A percentile compares a stretch with the other conserved stretches of the same genome.
phyloP scores from a whole-genome alignment of 2,797 vertebrate genomes.

The Eidolon dupreanum region DNA sequence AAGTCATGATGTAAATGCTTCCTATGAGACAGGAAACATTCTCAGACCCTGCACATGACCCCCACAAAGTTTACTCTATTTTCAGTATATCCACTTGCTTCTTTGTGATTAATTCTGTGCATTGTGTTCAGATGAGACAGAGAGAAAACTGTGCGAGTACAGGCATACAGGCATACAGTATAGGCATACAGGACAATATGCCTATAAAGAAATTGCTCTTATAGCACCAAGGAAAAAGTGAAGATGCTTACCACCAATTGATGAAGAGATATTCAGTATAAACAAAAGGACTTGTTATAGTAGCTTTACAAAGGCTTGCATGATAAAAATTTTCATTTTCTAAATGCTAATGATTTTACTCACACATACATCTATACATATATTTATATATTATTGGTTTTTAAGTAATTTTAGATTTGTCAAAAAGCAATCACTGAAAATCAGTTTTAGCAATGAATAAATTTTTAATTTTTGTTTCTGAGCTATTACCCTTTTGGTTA shows the following conservation, averaged over 20 bases:
- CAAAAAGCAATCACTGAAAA: neutral
- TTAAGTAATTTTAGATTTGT: neutral
- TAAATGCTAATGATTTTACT: neutral
- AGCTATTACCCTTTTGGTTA: neutral
- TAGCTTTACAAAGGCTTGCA: neutral
- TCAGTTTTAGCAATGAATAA: neutral
- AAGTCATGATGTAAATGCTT: slow-evolving; percentile 58
- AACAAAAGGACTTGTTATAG: neutral
- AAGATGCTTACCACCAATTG: neutral
- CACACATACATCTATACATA: neutral
- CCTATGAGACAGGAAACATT: slow-evolving; percentile 72
- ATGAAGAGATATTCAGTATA: neutral
- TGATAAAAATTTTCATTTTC: neutral
- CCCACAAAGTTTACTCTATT: neutral
- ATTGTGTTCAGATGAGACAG: neutral
- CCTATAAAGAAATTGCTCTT: neutral
- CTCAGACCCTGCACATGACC: neutral
- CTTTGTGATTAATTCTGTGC: slow-evolving; percentile 32
- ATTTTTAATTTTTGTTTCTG: slow-evolving; percentile 23
- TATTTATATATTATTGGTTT: neutral
- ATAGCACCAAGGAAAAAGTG: neutral
- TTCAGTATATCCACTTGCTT: neutral
- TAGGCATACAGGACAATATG: neutral
- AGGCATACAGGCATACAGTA: too few species aligned
- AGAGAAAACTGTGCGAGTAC: neutral